Conservation (phyloP, 92 coral and sea anemone species). For the Zoanthus solanderi region DNA sequence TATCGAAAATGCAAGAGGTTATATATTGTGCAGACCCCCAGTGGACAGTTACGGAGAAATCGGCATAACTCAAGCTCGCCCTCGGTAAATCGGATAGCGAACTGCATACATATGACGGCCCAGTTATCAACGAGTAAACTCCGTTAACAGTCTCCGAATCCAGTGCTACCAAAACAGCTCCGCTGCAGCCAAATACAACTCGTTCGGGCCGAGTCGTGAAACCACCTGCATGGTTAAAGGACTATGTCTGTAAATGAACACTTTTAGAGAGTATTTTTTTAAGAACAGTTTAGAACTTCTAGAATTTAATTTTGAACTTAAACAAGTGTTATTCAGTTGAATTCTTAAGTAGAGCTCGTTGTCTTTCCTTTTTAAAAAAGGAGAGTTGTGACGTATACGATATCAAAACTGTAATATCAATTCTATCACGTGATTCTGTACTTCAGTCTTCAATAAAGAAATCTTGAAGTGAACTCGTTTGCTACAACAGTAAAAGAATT, state of each 20-base stretch:
- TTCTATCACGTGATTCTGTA: neutral
- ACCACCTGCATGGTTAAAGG: neutral
- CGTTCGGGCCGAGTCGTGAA: constrained; percentile 9
- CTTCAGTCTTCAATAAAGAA: neutral
- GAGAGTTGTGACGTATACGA: neutral
- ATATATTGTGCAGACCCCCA: constrained; percentile 3
- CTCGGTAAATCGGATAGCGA: neutral
- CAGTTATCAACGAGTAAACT: constrained; percentile 1
- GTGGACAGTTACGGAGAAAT: constrained; percentile 28
- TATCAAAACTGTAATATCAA: neutral
- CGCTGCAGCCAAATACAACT: neutral
- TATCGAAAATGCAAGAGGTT: constrained; percentile 4
- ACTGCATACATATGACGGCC: neutral
- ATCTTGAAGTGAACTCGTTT: neutral
- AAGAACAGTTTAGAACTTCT: neutral
- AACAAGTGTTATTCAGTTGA: neutral
- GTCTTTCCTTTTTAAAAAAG: neutral
- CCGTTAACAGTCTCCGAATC: neutral
- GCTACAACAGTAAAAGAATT: neutral
- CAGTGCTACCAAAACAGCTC: neutral
- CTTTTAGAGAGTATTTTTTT: neutral
- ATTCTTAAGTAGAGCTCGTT: neutral
- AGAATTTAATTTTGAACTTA: neutral
- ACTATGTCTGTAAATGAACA: constrained; percentile 5
- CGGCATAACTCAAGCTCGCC: constrained; percentile 11